These are phyloP conservation scores for Himalopsyche anomala DNA, from an alignment of 2,888 invertebrate species.

Conservation along the genomic window DNA sequence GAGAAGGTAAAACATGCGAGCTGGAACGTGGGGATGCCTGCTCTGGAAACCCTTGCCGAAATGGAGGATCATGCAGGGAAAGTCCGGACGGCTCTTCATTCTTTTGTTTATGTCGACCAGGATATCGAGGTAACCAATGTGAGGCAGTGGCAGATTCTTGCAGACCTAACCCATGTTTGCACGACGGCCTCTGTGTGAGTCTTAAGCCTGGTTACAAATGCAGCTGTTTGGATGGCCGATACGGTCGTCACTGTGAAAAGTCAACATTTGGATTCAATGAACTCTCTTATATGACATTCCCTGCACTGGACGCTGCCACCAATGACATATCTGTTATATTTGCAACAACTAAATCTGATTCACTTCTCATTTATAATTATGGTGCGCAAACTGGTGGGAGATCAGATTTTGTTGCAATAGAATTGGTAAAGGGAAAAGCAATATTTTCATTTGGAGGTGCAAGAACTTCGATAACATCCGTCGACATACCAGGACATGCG, in stretches of 20 bases:
- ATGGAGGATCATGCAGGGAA: slow-evolving; percentile 94
- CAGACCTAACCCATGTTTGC: slow-evolving; percentile 93
- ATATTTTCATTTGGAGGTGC: slow-evolving; percentile 94
- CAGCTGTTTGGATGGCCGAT: slow-evolving; percentile 91
- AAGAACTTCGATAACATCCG: slow-evolving; percentile 90
- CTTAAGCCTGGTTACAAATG: slow-evolving; percentile 92
- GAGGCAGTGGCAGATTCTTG: slow-evolving; percentile 93
- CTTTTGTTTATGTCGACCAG: slow-evolving; percentile 94
- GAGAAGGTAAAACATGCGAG: slow-evolving; percentile 91
- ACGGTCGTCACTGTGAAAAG: slow-evolving; percentile 94
- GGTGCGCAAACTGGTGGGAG: slow-evolving; percentile 91
- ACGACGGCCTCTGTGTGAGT: slow-evolving; percentile 92
- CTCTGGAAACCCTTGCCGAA: slow-evolving; percentile 90
- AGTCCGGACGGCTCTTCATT: slow-evolving; percentile 91
- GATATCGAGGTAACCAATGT: slow-evolving; percentile 93
- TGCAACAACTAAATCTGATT: slow-evolving; percentile 91
- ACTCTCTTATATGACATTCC: slow-evolving; percentile 92
- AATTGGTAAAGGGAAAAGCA: slow-evolving; percentile 89
- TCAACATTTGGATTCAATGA: slow-evolving; percentile 93
- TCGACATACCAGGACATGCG: slow-evolving; percentile 81
- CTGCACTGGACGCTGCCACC: slow-evolving; percentile 89
- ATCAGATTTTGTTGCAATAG: slow-evolving; percentile 94
- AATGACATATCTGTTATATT: slow-evolving; percentile 95
- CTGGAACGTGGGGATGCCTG: slow-evolving; percentile 90
- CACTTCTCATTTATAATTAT: slow-evolving; percentile 93